Evolutionary conservation across 2,113 vertebrate genomes (phyloP), one percentile per base, ranked within the genome.

Genomic region (Hippolais icterina): DNA sequence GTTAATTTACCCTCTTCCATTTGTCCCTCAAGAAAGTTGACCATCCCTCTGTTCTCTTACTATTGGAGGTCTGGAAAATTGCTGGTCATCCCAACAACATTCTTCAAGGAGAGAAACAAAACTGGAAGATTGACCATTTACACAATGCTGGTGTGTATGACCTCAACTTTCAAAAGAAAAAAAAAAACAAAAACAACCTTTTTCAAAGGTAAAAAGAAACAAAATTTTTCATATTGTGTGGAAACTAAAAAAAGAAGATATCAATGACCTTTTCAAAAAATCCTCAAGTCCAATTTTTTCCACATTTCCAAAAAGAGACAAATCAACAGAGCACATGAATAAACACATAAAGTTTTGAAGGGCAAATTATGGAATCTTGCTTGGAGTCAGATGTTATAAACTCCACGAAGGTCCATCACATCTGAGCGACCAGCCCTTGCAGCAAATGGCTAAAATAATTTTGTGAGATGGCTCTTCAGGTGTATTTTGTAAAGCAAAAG

Each of bases 181-280:
- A 65, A 60, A 65, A 90, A 69, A 11, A 42, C 0, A 0, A 44
- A 18, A 18, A 44, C 12, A 44, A 42, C 0, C 14, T 2, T 33
- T 72, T 80, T 49, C 13, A 53, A 46, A 59, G 9, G 8, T 70
- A 81, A 87, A 72, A 88, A 74, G 17, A 78, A 5, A 33, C 2
- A n/a, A n/a, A 35, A 15, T 1, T 3, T 15, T 72, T 25, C 2
- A 20, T 22, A 33, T 6, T 39, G 0, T 54, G 3, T 52, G 12
- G 9, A 68, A 87, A 6, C 1, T 16, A 39, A 56, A 46, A 60
- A 41, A 7, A 29, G 4, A 56, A 57, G 20, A 9, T 13, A 41
- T 29, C 15, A 79, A 25, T 35, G 42, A 15, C 19, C 10, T 88
- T 84, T 87, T 74, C 33, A 68, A 82, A 71, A 71, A 82, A 75